Percentiles rank a stretch among this genome's conserved stretches.
phyloP scores from a whole-genome alignment of 1,140 invertebrate genomes.

The Heliconius hewitsoni region DNA sequence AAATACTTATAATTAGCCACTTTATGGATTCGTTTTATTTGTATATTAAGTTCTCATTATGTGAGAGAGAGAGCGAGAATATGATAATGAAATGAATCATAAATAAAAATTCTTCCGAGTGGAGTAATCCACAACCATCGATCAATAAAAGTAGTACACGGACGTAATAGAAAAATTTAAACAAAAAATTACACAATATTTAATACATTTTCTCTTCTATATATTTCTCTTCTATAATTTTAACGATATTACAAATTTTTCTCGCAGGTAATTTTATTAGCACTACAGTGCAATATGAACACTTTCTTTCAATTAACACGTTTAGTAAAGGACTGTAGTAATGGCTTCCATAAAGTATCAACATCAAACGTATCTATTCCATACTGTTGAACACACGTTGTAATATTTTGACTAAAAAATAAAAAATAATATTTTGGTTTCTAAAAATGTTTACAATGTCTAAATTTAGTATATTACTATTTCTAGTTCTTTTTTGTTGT shows the following conservation, averaged over 20 bases:
- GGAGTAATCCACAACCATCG: too few species aligned
- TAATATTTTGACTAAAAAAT: neutral
- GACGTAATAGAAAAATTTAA: neutral
- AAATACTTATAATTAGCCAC: too few species aligned
- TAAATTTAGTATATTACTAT: neutral
- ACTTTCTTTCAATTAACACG: constrained; percentile 8
- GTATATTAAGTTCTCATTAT: too few species aligned
- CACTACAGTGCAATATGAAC: neutral
- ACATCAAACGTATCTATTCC: neutral
- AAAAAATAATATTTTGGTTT: neutral
- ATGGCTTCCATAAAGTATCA: neutral
- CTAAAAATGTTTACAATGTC: neutral
- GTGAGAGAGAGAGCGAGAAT: too few species aligned
- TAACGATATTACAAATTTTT: neutral
- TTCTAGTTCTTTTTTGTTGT: constrained; percentile 12
- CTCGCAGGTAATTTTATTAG: neutral
- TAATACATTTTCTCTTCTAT: neutral
- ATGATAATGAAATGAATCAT: too few species aligned
- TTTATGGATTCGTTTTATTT: too few species aligned
- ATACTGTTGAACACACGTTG: neutral
- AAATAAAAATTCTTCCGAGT: too few species aligned
- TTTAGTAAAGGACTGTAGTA: neutral
- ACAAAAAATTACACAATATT: neutral
- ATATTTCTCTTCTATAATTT: neutral
- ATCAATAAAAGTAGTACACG: too few species aligned